phyloP scores from a whole-genome alignment of 2,888 invertebrate genomes.

The Spilosoma lubricipeda region DNA sequence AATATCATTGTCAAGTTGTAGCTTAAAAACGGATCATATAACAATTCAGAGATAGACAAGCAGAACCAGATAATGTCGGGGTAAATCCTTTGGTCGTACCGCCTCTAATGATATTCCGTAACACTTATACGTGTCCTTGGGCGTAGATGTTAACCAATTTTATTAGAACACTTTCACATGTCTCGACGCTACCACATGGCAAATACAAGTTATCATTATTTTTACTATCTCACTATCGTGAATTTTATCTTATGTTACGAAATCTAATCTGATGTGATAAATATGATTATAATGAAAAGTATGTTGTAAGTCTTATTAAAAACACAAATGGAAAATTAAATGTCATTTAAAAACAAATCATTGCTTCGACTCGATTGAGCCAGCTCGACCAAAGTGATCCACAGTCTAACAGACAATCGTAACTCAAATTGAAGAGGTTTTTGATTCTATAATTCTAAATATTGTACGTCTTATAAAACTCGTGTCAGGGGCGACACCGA shows the following conservation, averaged over 20 bases:
- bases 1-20: too few relatives aligned
- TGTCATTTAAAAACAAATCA: not conserved
- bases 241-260: not conserved
- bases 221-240: not conserved
- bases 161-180: conserved; percentile 29
- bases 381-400: too few relatives aligned
- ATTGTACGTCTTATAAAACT: conserved; percentile 47
- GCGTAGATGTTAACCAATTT: conserved; percentile 16
- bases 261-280: not conserved
- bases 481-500: conserved; percentile 64
- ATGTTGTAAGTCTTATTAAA: not conserved
- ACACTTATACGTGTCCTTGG: conserved; percentile 17
- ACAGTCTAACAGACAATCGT: too few relatives aligned
- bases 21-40: conserved; percentile 29
- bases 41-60: conserved; percentile 21
- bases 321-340: not conserved
- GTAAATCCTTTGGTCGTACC: conserved; percentile 37
- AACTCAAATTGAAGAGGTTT: too few relatives aligned
- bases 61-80: conserved; percentile 21
- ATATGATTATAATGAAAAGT: too few relatives aligned
- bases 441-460: not conserved
- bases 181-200: not conserved
- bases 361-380: too few relatives aligned
- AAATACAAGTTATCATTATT: conserved; percentile 1
- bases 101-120: conserved; percentile 8